phyloP scores from a whole-genome alignment of 2,888 invertebrate genomes.

The Hermaeophaga mercurialis region DNA sequence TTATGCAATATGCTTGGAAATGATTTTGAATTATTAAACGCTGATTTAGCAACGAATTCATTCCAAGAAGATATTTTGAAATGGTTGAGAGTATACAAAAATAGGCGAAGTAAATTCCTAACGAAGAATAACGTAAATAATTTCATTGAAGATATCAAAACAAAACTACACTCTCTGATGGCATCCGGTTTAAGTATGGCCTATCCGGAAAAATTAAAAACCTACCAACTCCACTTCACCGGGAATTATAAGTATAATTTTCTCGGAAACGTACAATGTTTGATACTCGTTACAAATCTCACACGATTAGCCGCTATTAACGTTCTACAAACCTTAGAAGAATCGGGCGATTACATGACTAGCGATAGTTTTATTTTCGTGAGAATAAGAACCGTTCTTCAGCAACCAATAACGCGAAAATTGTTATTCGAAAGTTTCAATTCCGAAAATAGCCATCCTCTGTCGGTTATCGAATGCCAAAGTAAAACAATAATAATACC shows the following conservation, averaged over 20 bases:
- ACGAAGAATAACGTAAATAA: neutral
- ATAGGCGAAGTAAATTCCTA: slow-evolving; percentile 17
- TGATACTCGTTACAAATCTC: slow-evolving; percentile 10
- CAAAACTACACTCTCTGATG: slow-evolving; percentile 13
- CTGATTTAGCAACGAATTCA: slow-evolving; percentile 23
- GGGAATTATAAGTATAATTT: neutral
- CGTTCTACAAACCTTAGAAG: slow-evolving; percentile 16
- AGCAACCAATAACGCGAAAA: slow-evolving; percentile 15
- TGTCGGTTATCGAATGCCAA: slow-evolving; percentile 26
- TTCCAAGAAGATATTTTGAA: slow-evolving; percentile 27
- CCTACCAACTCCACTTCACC: slow-evolving; percentile 7
- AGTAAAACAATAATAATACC: neutral
- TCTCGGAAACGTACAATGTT: neutral
- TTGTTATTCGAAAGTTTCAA: slow-evolving; percentile 12
- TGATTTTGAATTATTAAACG: slow-evolving; percentile 22
- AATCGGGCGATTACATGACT: neutral
- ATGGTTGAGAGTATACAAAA: slow-evolving; percentile 25
- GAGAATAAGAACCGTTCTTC: slow-evolving; percentile 1
- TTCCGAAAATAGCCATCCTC: neutral
- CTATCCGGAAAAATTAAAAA: slow-evolving; percentile 23
- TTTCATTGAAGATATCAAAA: neutral
- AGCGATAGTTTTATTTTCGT: slow-evolving; percentile 29
- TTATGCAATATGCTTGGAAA: slow-evolving; percentile 17
- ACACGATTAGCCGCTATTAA: slow-evolving; percentile 21
- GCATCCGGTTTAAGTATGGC: slow-evolving; percentile 21